A percentile compares a stretch with the other conserved stretches of the same genome.
phyloP scores from a whole-genome alignment of 2,888 invertebrate species.

The Strigamia maritima region DNA sequence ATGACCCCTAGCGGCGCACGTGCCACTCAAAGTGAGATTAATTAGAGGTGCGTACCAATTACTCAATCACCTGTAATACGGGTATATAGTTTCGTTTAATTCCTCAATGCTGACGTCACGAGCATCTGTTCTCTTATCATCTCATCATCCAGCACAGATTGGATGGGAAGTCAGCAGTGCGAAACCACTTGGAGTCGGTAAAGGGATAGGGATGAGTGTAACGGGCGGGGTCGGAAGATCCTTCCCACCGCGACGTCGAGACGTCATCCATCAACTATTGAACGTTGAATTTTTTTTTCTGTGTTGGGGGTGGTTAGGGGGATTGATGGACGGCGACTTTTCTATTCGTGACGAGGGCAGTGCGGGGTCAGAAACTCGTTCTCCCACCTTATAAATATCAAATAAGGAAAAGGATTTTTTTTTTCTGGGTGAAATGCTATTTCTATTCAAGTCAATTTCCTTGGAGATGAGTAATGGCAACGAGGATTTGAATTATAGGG shows the following conservation, averaged over 20 bases:
- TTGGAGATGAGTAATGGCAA: background rate
- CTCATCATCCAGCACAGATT: background rate
- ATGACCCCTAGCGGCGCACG: background rate
- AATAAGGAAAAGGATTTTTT: background rate
- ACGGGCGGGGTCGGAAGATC: background rate
- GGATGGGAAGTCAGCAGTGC: background rate
- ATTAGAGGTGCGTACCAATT: background rate
- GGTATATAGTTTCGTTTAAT: too few species aligned
- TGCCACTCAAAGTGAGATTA: background rate
- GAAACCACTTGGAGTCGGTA: background rate
- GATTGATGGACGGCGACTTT: conserved; percentile 10
- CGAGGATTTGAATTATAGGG: background rate
- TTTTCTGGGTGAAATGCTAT: background rate
- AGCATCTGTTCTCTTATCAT: background rate
- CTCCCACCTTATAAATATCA: conserved; percentile 23
- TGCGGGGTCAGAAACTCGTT: background rate
- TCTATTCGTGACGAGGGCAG: conserved; percentile 14
- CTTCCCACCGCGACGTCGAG: background rate
- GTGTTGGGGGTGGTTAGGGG: too few species aligned
- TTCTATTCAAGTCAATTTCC: conserved; percentile 5
- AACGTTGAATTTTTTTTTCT: background rate
- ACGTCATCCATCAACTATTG: background rate
- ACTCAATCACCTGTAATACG: background rate
- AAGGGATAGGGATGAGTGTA: background rate
- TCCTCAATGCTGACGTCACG: background rate